phyloP scores from a whole-genome alignment of 2,888 invertebrate species.

The Darwinula stevensoni region DNA sequence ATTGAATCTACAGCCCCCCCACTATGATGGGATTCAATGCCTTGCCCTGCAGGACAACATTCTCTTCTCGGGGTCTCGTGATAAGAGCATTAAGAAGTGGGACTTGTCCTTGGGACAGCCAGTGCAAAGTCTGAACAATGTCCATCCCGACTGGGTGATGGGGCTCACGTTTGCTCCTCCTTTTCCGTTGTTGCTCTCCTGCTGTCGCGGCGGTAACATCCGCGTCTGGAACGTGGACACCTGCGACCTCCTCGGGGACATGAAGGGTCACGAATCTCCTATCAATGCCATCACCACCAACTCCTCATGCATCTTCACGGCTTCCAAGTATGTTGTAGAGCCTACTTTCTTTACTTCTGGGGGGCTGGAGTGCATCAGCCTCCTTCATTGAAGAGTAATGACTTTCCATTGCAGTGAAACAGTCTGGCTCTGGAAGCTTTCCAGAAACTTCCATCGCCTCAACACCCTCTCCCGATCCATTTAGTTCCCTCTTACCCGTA shows the following conservation, averaged over 20 bases:
- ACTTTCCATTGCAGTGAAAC: too few relatives aligned
- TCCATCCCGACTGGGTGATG: constrained; percentile 42
- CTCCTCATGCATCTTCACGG: constrained; percentile 22
- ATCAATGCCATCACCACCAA: constrained; percentile 36
- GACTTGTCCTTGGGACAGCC: constrained; percentile 22
- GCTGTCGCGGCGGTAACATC: constrained; percentile 41
- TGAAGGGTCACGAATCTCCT: constrained; percentile 31
- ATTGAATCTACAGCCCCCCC: constrained; percentile 44
- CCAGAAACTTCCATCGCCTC: too few relatives aligned
- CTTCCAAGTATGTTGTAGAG: too few relatives aligned
- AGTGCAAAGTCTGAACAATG: not conserved
- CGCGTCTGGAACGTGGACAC: constrained; percentile 42
- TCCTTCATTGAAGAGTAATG: too few relatives aligned
- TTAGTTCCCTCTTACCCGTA: too few relatives aligned
- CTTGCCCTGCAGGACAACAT: constrained; percentile 31
- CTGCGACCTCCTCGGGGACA: constrained; percentile 30
- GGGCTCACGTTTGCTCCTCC: constrained; percentile 29
- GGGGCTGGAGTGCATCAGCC: too few relatives aligned
- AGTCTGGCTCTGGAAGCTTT: too few relatives aligned
- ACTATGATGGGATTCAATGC: constrained; percentile 66
- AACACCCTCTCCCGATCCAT: too few relatives aligned
- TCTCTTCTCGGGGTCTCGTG: constrained; percentile 53
- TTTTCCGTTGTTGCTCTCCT: constrained; percentile 30
- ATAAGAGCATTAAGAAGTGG: constrained; percentile 63
- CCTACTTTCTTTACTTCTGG: too few relatives aligned